phyloP scores from a whole-genome alignment of 2,797 vertebrate genomes.

The Octomys mimax region DNA sequence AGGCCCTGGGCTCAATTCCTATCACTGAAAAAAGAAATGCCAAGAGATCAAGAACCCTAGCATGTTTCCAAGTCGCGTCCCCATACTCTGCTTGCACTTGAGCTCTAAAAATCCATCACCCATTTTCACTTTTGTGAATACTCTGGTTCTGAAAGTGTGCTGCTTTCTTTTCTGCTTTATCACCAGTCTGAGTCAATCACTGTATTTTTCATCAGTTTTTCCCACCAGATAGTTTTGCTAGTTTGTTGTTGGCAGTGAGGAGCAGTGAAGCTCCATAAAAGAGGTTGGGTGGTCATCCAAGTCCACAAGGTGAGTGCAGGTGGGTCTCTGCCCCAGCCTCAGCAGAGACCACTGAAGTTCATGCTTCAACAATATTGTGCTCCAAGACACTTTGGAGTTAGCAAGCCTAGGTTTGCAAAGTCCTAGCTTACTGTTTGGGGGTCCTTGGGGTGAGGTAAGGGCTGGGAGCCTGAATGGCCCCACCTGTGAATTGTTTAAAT shows the following conservation, averaged over 20 bases:
- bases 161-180: conserved; percentile 52
- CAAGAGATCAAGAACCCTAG: not conserved
- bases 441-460: not conserved
- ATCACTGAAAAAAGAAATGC: not conserved
- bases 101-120: not conserved
- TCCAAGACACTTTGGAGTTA: conserved; percentile 24
- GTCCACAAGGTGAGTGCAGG: not conserved
- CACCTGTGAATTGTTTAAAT: not conserved
- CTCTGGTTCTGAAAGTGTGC: not conserved
- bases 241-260: not conserved
- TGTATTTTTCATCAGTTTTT: conserved; percentile 51
- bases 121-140: not conserved
- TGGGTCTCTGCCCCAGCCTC: not conserved
- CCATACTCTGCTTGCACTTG: not conserved
- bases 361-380: conserved; percentile 28
- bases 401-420: conserved; percentile 37
- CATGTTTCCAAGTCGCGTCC: not conserved
- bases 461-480: not conserved
- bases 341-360: not conserved
- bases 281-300: conserved; percentile 23
- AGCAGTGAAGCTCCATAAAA: not conserved
- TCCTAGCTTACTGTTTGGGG: not conserved
- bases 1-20: not conserved
- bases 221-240: not conserved
- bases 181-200: conserved; percentile 22